These are phyloP conservation scores for Byasa hedistus DNA, from an alignment of 2,888 invertebrate species.

Conservation along the genomic window DNA sequence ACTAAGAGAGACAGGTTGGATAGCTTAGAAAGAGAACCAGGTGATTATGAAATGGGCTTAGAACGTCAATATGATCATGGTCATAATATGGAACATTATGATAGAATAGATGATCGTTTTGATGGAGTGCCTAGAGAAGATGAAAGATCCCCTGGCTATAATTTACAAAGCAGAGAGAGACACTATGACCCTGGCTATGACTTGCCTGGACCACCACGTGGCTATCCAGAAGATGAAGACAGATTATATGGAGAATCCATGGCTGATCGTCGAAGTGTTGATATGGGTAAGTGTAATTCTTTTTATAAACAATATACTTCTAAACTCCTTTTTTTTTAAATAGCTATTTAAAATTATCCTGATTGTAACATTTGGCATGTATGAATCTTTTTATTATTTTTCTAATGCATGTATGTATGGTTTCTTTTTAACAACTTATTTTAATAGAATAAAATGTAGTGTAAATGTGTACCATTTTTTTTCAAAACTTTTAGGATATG, in stretches of 20 bases:
- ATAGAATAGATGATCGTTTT: constrained; percentile 69
- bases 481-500: constrained; percentile 57
- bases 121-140: constrained; percentile 69
- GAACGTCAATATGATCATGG: constrained; percentile 73
- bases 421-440: no score
- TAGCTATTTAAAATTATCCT: no score
- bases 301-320: not conserved
- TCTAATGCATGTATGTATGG: no score
- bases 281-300: constrained; percentile 54
- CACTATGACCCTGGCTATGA: constrained; percentile 74
- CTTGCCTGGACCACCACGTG: constrained; percentile 68
- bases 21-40: constrained; percentile 72
- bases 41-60: constrained; percentile 69
- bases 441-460: no score
- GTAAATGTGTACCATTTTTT: not conserved
- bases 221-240: constrained; percentile 77
- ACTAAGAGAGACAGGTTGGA: constrained; percentile 70
- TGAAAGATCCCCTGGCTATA: constrained; percentile 70
- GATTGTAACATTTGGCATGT: no score
- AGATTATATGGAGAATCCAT: constrained; percentile 74
- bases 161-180: constrained; percentile 63
- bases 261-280: constrained; percentile 67
- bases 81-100: constrained; percentile 75
- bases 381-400: no score
- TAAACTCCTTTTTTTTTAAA: no score